Evolutionary conservation across 2,888 invertebrate species (phyloP).

Genomic region (Molorchus minor): DNA sequence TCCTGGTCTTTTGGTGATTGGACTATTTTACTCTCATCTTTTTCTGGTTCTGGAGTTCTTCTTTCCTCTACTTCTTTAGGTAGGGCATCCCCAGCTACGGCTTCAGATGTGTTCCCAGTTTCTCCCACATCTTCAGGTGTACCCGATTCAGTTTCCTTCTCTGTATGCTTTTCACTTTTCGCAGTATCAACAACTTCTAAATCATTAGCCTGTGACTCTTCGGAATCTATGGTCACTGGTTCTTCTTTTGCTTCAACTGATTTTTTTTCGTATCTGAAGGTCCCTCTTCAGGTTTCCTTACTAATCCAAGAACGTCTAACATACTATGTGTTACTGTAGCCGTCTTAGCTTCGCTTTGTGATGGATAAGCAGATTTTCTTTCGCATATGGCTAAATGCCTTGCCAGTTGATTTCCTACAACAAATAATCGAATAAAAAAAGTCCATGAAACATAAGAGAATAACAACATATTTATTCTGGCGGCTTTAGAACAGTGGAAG

Average conservation of each 20-base stretch:
- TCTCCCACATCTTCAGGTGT: neutral
- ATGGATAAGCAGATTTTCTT: slow-evolving; percentile 76
- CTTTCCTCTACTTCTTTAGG: slow-evolving; percentile 14
- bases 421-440: too few relatives aligned
- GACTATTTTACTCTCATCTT: slow-evolving; percentile 9
- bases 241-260: too few relatives aligned
- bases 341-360: slow-evolving; percentile 70
- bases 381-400: slow-evolving; percentile 79
- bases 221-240: slow-evolving; percentile 3
- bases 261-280: slow-evolving; percentile 10
- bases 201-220: neutral
- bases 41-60: slow-evolving; percentile 1
- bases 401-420: slow-evolving; percentile 68
- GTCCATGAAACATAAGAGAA: too few relatives aligned
- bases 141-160: slow-evolving; percentile 7
- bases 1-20: slow-evolving; percentile 13
- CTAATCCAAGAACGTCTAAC: slow-evolving; percentile 69
- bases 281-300: slow-evolving; percentile 65
- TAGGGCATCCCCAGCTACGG: slow-evolving; percentile 4
- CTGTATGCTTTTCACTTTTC: neutral
- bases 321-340: slow-evolving; percentile 70
- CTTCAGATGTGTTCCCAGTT: slow-evolving; percentile 3
- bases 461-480: too few relatives aligned
- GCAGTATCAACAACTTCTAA: slow-evolving; percentile 5
- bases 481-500: too few relatives aligned